Conservation (phyloP, 2,797 vertebrate genomes). For the Peromyscus melanophrys region DNA sequence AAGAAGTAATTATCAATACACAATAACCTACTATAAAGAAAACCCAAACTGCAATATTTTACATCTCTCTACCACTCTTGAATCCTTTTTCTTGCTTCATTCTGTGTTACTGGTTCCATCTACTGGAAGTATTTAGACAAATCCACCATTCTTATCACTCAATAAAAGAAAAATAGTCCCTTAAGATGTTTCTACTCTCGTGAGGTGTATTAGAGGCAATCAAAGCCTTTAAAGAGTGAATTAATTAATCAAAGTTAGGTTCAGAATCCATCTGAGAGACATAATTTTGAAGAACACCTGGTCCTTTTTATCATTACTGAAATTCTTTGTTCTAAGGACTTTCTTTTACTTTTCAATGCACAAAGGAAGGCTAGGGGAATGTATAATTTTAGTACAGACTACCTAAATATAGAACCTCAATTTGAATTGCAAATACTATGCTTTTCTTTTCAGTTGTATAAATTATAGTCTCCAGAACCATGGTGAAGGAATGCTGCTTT, state of each 20-base stretch:
- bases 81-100: background rate
- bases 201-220: background rate
- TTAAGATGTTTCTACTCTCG: background rate
- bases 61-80: background rate
- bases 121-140: background rate
- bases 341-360: background rate
- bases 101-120: background rate
- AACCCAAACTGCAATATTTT: background rate
- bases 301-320: background rate
- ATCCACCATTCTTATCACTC: background rate
- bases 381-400: background rate
- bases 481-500: background rate
- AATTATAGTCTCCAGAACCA: background rate
- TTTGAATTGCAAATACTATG: background rate
- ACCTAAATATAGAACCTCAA: background rate
- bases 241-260: slow-evolving; percentile 21
- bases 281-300: background rate
- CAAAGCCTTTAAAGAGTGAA: background rate
- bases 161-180: background rate
- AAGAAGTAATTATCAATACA: background rate
- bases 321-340: background rate
- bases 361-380: background rate
- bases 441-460: background rate
- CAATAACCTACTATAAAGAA: background rate
- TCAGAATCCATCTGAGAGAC: background rate